Conservation (phyloP, 1,140 invertebrate genomes). For the Bombus breviceps region DNA sequence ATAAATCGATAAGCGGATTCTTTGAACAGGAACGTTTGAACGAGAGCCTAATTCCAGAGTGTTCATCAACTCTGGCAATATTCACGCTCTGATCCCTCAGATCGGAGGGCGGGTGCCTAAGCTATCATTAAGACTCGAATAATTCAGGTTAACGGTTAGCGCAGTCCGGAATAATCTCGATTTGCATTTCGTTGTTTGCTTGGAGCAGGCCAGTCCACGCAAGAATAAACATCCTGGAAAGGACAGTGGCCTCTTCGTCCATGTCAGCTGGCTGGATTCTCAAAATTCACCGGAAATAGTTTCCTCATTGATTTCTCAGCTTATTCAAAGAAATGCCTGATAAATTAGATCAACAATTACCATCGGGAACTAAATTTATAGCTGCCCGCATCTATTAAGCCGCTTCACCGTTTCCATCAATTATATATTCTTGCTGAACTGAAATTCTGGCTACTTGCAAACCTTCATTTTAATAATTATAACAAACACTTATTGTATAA, state of each 20-base stretch:
- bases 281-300: conserved; percentile 26
- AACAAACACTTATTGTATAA: too few species aligned
- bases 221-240: conserved; percentile 74
- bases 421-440: not conserved
- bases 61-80: conserved; percentile 81
- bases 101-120: conserved; percentile 81
- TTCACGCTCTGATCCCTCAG: conserved; percentile 82
- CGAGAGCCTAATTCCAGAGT: conserved; percentile 65
- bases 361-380: not conserved
- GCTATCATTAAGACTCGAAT: conserved; percentile 84
- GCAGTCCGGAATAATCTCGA: conserved; percentile 78
- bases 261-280: conserved; percentile 41
- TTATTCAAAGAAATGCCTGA: not conserved
- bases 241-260: conserved; percentile 30
- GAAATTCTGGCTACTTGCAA: not conserved
- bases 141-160: conserved; percentile 83
- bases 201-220: conserved; percentile 59
- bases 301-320: conserved; percentile 21
- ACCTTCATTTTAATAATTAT: not conserved
- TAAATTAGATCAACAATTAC: not conserved
- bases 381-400: not conserved
- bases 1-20: conserved; percentile 45
- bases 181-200: conserved; percentile 81
- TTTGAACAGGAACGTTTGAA: conserved; percentile 61
- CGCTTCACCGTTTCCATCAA: not conserved